phyloP scores from a whole-genome alignment of 1,140 invertebrate genomes.

The Hycleus phaleratus region DNA sequence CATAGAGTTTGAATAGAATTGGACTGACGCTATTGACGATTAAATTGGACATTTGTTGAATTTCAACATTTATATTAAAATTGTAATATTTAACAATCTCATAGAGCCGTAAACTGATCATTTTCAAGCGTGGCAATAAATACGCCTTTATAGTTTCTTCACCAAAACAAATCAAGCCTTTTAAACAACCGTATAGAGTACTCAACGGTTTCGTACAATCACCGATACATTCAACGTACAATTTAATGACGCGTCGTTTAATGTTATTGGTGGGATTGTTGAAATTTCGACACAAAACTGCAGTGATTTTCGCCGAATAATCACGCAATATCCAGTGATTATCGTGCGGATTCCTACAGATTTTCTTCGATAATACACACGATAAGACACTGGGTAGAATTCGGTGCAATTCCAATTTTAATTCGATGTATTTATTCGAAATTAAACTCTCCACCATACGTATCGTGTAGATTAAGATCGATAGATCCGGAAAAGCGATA shows the following conservation, averaged over 20 bases:
- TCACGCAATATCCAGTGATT: slow-evolving; percentile 31
- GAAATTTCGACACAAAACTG: slow-evolving; percentile 21
- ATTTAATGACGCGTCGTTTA: slow-evolving; percentile 17
- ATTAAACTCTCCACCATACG: slow-evolving; percentile 26
- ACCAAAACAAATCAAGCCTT: slow-evolving; percentile 26
- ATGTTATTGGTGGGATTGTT: slow-evolving; percentile 25
- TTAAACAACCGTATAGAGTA: slow-evolving; percentile 26
- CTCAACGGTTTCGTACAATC: slow-evolving; percentile 20
- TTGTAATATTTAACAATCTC: no score
- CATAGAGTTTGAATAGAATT: slow-evolving; percentile 20
- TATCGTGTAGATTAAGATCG: slow-evolving; percentile 27
- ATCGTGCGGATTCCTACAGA: slow-evolving; percentile 28
- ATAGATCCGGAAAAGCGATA: slow-evolving; percentile 25
- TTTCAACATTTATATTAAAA: neutral
- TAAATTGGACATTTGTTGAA: slow-evolving; percentile 19
- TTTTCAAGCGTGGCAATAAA: slow-evolving; percentile 11
- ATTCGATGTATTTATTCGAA: slow-evolving; percentile 17
- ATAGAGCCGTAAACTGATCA: no score
- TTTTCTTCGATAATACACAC: slow-evolving; percentile 23
- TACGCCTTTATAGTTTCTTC: slow-evolving; percentile 20
- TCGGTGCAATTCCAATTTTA: slow-evolving; percentile 21
- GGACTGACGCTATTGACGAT: slow-evolving; percentile 21
- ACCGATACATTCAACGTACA: slow-evolving; percentile 21
- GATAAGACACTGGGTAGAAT: slow-evolving; percentile 23
- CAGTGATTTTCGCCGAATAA: slow-evolving; percentile 23